Conservation (phyloP, 2,797 vertebrate genomes). For the Zalophus californianus region DNA sequence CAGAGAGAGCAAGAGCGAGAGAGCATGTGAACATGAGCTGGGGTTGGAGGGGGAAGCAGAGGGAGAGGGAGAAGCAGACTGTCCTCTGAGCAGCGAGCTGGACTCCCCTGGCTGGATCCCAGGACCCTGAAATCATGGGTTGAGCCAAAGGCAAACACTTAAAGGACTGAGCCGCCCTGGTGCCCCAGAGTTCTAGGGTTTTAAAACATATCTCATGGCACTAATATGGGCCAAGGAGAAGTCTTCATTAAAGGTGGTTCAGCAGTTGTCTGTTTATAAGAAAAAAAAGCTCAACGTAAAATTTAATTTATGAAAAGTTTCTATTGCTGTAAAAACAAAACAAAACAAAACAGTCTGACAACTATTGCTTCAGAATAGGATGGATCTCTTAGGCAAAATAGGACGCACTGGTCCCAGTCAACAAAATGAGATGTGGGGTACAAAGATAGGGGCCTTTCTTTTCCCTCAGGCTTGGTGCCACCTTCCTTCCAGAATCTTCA, state of each 20-base stretch:
- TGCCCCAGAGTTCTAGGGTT: neutral
- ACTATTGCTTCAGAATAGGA: neutral
- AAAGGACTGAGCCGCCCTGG: neutral
- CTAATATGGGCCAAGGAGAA: neutral
- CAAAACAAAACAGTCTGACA: neutral
- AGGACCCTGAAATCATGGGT: neutral
- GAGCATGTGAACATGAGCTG: neutral
- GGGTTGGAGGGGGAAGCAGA: neutral
- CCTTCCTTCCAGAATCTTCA: neutral
- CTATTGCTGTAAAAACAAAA: neutral
- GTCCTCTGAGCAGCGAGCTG: neutral
- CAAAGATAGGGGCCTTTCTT: neutral
- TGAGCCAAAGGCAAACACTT: neutral
- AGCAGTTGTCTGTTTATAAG: neutral
- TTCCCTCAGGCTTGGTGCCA: neutral
- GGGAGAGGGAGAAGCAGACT: neutral
- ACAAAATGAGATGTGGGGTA: neutral
- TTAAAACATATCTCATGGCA: neutral
- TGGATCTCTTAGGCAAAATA: neutral
- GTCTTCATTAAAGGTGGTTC: neutral
- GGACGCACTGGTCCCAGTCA: neutral
- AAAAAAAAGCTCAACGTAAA: neutral
- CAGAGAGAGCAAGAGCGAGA: neutral
- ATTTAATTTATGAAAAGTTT: neutral
- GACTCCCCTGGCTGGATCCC: neutral